Percentiles rank a stretch among this genome's conserved stretches.
Conservation (phyloP, 2,113 vertebrate genomes). For the Gavialis gangeticus region DNA sequence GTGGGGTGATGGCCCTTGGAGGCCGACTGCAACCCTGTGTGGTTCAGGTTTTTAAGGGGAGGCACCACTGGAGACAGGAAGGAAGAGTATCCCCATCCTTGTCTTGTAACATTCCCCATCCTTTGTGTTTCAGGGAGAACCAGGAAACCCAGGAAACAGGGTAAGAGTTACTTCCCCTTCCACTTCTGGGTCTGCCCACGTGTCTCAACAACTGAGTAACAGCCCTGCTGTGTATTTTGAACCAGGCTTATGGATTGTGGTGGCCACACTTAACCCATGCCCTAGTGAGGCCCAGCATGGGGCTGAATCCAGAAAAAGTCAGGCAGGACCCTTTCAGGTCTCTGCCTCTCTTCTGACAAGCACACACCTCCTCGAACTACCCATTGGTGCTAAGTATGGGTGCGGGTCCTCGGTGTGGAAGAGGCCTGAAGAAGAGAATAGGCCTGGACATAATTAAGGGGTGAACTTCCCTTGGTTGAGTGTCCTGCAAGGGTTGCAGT, state of each 20-base stretch:
- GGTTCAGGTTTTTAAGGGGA: background rate
- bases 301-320: background rate
- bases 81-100: too few species aligned
- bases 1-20: background rate
- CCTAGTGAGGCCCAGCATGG: background rate
- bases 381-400: background rate
- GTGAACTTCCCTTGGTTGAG: background rate
- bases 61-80: background rate
- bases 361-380: background rate
- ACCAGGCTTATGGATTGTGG: background rate
- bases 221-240: background rate
- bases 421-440: background rate
- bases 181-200: background rate
- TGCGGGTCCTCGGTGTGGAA: background rate
- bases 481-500: background rate
- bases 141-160: constrained; percentile 81
- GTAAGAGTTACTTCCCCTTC: constrained; percentile 64
- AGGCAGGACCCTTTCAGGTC: background rate
- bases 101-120: background rate
- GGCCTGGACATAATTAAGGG: background rate
- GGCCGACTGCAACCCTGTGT: background rate
- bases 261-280: background rate
- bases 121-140: constrained; percentile 83
- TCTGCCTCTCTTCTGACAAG: background rate
- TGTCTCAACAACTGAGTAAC: background rate